phyloP scores from a whole-genome alignment of 2,113 vertebrate genomes.

The Alces alces region DNA sequence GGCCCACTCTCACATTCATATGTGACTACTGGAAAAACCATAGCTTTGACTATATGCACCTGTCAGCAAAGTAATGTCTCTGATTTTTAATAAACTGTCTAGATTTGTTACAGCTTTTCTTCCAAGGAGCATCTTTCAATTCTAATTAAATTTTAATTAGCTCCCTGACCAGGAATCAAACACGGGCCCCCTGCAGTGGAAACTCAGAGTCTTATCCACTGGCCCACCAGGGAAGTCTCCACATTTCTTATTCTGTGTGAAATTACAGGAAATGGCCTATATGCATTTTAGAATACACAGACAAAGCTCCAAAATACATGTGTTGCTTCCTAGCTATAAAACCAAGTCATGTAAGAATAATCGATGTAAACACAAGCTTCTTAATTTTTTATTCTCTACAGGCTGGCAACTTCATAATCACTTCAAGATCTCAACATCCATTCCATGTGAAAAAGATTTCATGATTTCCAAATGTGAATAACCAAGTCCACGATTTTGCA shows the following conservation, averaged over 20 bases:
- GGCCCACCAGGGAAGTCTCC: background rate
- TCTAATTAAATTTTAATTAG: background rate
- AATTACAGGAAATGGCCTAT: background rate
- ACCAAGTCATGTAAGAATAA: background rate
- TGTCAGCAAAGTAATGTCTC: background rate
- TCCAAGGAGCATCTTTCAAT: background rate
- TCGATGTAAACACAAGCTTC: background rate
- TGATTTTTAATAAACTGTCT: background rate
- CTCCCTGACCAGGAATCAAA: background rate
- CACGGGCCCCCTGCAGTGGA: background rate
- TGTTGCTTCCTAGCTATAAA: background rate
- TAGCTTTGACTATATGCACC: background rate
- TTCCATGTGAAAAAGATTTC: background rate
- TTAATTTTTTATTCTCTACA: background rate
- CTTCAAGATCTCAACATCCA: background rate
- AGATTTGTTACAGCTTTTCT: background rate
- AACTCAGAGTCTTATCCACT: background rate
- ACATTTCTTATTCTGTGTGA: background rate
- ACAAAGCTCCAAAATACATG: background rate
- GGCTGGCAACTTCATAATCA: background rate
- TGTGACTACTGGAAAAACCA: background rate
- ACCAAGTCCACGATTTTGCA: background rate
- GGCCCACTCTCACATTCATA: background rate
- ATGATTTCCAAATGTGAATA: slow-evolving; percentile 4
- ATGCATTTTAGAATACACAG: background rate